Conservation (phyloP, 2,797 vertebrate genomes). For the Artibeus lituratus region DNA sequence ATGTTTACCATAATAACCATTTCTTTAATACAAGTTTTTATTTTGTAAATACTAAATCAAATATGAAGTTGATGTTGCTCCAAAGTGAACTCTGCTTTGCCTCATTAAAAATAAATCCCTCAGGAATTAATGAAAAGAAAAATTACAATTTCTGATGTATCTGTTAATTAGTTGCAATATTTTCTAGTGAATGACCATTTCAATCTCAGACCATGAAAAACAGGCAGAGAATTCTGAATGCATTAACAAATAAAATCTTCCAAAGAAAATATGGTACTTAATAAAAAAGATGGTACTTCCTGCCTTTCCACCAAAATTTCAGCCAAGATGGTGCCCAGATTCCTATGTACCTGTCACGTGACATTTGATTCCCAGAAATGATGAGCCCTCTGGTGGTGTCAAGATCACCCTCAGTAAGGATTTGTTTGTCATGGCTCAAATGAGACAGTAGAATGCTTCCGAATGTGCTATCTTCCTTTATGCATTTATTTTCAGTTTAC, state of each 20-base stretch:
- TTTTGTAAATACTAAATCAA: slow-evolving; percentile 5
- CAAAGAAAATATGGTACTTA: neutral
- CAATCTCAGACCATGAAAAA: neutral
- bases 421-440: neutral
- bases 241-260: neutral
- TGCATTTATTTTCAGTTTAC: neutral
- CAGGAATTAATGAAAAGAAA: neutral
- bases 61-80: neutral
- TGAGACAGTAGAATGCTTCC: neutral
- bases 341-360: neutral
- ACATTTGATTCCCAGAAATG: neutral
- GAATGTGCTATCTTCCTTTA: neutral
- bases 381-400: neutral
- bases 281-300: neutral
- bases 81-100: neutral
- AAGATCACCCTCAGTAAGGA: neutral
- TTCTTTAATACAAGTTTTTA: neutral
- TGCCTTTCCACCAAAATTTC: neutral
- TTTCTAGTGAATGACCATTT: slow-evolving; percentile 32
- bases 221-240: slow-evolving; percentile 22
- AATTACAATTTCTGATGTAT: neutral
- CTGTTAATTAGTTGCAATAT: neutral
- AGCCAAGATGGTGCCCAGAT: neutral
- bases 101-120: neutral
- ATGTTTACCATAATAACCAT: neutral